Conservation (phyloP, 2,888 invertebrate genomes). For the Cantharis nigra region DNA sequence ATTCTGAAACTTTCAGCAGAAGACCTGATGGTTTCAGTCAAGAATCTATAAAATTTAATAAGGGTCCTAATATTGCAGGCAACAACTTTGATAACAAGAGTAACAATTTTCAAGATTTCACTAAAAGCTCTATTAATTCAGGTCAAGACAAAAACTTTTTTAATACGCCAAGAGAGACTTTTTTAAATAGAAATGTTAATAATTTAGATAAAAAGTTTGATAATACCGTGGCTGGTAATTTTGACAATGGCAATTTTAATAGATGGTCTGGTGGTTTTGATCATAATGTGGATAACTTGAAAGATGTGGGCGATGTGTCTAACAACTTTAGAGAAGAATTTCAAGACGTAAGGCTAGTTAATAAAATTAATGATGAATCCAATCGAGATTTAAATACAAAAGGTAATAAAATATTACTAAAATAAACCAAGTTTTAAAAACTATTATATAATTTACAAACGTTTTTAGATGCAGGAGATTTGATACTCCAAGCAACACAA, state of each 20-base stretch:
- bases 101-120: slow-evolving; percentile 3
- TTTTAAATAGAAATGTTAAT: slow-evolving; percentile 6
- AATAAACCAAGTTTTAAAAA: neutral
- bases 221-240: neutral
- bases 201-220: neutral
- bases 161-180: neutral
- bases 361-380: neutral
- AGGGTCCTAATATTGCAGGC: neutral
- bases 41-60: neutral
- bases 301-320: neutral
- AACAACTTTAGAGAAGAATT: neutral
- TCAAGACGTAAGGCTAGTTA: slow-evolving; percentile 8
- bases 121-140: neutral
- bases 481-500: neutral
- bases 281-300: neutral
- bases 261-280: slow-evolving; percentile 6
- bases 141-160: neutral
- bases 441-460: neutral
- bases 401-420: neutral
- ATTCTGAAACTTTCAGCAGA: neutral
- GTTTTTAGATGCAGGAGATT: neutral
- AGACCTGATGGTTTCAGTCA: neutral
- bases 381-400: neutral
- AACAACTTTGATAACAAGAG: slow-evolving; percentile 4
- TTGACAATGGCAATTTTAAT: slow-evolving; percentile 13